phyloP scores from a whole-genome alignment of 2,888 invertebrate genomes.

The Drosophila niveifrons region DNA sequence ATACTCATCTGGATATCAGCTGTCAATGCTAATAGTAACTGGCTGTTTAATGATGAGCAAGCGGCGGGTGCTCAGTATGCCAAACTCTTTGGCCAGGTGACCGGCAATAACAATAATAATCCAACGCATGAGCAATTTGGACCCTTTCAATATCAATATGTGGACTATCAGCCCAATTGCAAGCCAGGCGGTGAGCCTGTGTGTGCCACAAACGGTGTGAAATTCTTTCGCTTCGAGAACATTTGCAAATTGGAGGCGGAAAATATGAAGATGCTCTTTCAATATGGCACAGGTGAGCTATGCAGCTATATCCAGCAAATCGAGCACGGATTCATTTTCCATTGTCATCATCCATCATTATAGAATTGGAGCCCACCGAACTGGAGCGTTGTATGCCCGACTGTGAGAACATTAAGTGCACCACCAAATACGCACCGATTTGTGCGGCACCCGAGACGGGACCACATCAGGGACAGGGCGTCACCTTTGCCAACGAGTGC shows the following conservation, averaged over 20 bases:
- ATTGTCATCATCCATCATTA: too few species aligned
- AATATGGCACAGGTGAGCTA: conserved; percentile 61
- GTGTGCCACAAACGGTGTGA: conserved; percentile 62
- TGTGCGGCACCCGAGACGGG: conserved; percentile 46
- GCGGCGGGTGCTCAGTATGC: conserved; percentile 45
- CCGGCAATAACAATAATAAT: not conserved
- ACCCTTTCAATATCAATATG: conserved; percentile 59
- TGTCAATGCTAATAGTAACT: not conserved
- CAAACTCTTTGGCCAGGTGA: conserved; percentile 40
- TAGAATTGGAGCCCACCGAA: conserved; percentile 61
- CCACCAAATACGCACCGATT: conserved; percentile 40
- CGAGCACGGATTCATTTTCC: too few species aligned
- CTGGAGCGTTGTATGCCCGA: conserved; percentile 53
- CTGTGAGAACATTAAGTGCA: conserved; percentile 54
- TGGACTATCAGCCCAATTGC: conserved; percentile 64
- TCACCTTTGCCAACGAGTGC: conserved; percentile 61
- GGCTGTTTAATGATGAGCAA: conserved; percentile 48
- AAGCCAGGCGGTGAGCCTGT: conserved; percentile 55
- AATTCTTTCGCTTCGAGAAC: conserved; percentile 62
- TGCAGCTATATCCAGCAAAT: too few species aligned
- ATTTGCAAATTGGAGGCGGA: conserved; percentile 62
- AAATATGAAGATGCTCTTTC: conserved; percentile 63
- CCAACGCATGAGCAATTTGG: conserved; percentile 6
- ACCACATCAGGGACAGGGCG: conserved; percentile 12
- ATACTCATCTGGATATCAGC: not conserved